Evolutionary conservation across 2,113 vertebrate genomes (phyloP).

Genomic region (Columba janthina): DNA sequence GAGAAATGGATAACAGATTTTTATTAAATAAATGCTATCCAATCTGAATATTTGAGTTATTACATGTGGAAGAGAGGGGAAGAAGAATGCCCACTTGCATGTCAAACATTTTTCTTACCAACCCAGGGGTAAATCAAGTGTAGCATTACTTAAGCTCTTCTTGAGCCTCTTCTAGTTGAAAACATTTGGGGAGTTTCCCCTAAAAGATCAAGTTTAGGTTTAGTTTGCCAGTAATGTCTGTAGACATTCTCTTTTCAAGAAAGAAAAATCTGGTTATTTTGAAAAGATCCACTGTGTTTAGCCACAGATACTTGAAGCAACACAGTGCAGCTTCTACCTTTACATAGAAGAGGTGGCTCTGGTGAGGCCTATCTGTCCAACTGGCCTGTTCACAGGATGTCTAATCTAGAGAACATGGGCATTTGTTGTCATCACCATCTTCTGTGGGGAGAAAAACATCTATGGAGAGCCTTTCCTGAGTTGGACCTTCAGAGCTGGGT

Average conservation of each 20-base stretch:
- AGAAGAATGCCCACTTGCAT: constrained; percentile 13
- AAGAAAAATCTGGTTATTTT: background rate
- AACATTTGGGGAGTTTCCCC: background rate
- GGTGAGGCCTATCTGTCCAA: background rate
- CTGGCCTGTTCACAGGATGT: background rate
- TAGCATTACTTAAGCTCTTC: background rate
- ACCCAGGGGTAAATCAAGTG: background rate
- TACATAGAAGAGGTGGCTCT: background rate
- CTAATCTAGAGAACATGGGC: background rate
- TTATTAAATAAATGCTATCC: background rate
- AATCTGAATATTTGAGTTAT: background rate
- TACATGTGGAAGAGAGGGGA: background rate
- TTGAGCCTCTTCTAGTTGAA: background rate
- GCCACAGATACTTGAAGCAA: background rate
- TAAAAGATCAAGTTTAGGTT: background rate
- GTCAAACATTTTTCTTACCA: constrained; percentile 19
- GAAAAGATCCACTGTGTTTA: background rate
- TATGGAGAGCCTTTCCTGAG: background rate
- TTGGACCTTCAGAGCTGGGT: background rate
- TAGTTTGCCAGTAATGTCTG: background rate
- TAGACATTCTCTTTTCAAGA: background rate
- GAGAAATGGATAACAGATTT: background rate
- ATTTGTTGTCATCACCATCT: background rate
- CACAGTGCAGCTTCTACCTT: background rate
- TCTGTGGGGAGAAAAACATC: background rate